Evolutionary conservation across 2,113 vertebrate genomes (phyloP).

Genomic region (Nesogale talazaci): DNA sequence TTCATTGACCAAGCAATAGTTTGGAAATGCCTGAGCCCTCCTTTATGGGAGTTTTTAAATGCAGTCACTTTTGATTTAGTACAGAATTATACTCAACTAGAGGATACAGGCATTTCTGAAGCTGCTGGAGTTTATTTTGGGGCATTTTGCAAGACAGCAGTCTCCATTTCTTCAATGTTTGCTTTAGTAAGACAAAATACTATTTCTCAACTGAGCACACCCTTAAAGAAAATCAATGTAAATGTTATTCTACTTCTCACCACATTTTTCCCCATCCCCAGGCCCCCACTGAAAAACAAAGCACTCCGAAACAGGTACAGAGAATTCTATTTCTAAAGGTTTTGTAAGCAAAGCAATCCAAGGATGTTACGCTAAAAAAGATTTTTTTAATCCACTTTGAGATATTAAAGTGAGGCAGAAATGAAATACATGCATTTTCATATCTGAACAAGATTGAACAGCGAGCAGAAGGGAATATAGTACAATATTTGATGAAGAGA

Average conservation of each 20-base stretch:
- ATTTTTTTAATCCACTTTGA: slow-evolving; percentile 30
- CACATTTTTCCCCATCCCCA: slow-evolving; percentile 12
- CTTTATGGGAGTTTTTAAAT: slow-evolving; percentile 76
- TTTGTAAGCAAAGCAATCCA: slow-evolving; percentile 56
- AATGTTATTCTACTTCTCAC: slow-evolving; percentile 65
- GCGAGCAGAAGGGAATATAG: slow-evolving; percentile 48
- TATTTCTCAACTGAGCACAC: slow-evolving; percentile 67
- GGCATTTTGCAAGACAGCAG: slow-evolving; percentile 66
- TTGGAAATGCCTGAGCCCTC: slow-evolving; percentile 56
- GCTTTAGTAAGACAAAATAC: slow-evolving; percentile 77
- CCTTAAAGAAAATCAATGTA: slow-evolving; percentile 76
- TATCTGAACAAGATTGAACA: slow-evolving; percentile 27
- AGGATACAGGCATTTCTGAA: slow-evolving; percentile 63
- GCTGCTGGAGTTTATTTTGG: slow-evolving; percentile 64
- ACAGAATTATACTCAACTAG: slow-evolving; percentile 69
- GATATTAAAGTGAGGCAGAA: slow-evolving; percentile 42
- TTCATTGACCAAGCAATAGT: not conserved
- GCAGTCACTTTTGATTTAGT: slow-evolving; percentile 80
- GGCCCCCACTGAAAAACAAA: slow-evolving; percentile 11
- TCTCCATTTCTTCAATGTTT: slow-evolving; percentile 68
- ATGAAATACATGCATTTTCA: not conserved
- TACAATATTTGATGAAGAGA: slow-evolving; percentile 74
- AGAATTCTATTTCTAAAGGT: slow-evolving; percentile 57
- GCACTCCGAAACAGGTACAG: slow-evolving; percentile 21
- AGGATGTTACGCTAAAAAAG: slow-evolving; percentile 29